These are phyloP conservation scores for Mus spicilegus DNA, from an alignment of 2,113 vertebrate genomes.

Conservation along the genomic window DNA sequence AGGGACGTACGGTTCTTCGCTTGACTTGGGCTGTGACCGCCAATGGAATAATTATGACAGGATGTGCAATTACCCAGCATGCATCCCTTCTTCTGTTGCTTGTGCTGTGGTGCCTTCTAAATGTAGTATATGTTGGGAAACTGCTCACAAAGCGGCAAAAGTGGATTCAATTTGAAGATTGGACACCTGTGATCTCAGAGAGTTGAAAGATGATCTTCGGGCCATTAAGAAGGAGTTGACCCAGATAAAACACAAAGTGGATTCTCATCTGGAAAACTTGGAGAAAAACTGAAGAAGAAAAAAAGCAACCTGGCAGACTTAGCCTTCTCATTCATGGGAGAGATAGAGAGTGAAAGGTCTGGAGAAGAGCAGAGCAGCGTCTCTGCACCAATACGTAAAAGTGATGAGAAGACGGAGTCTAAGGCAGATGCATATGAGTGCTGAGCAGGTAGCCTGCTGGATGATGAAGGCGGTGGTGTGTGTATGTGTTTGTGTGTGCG, in stretches of 20 bases:
- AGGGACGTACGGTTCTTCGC: constrained; percentile 93
- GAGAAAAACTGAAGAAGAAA: no score
- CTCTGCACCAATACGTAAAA: constrained; percentile 86
- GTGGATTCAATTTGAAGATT: neutral
- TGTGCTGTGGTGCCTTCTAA: neutral
- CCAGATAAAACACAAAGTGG: constrained; percentile 79
- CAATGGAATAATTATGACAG: constrained; percentile 93
- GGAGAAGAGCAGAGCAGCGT: constrained; percentile 88
- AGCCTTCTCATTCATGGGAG: constrained; percentile 72
- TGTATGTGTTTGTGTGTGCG: no score
- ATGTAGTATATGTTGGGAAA: neutral
- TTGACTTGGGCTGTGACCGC: constrained; percentile 93
- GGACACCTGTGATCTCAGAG: neutral
- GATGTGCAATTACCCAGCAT: constrained; percentile 55
- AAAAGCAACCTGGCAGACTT: no score
- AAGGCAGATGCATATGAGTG: constrained; percentile 88
- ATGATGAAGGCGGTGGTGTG: constrained; percentile 86
- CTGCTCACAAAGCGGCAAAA: neutral
- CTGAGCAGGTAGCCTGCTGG: constrained; percentile 91
- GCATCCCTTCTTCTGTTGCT: neutral
- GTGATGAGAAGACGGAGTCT: constrained; percentile 86
- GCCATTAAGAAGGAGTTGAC: constrained; percentile 91
- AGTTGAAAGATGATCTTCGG: constrained; percentile 90
- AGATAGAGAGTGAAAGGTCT: constrained; percentile 86
- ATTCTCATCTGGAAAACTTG: no score